Base-by-base conservation (phyloP, 2,888 invertebrate species). In the Lochmaea capreae region DNA sequence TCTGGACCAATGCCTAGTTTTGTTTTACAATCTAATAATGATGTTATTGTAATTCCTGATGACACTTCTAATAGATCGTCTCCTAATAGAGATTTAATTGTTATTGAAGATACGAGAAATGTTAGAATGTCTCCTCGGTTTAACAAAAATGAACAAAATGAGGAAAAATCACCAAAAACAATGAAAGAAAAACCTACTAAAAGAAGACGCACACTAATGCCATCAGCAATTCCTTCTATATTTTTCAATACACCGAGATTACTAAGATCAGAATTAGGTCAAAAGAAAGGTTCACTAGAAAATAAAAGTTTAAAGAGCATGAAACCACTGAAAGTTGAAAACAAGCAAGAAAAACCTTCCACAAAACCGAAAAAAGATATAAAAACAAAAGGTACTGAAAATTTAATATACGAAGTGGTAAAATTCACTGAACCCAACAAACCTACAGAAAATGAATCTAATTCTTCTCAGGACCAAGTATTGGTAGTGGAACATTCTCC, bases 181-280 rank as follows among this genome's bases (percentile, higher is more conserved):
- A 22, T 54, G 6, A 26, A 18, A 46, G 78, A 77, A 9, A 76
- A 76, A 59, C 74, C 78, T 0, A 16, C 18, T 54, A 74, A 62
- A 14, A 76, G 71, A 71, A 71, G 75, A 49, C 74, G 70, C 4
- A 76, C 70, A 16, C 26, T 75, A 10, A 59, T 73, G 62, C 76
- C 78, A 1, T 54, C 74, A 14, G 67, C 73, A 11, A 76, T 78
- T 42, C 78, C 78, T 4, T 73, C 73, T 11, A 75, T 74, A 66
- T 76, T 77, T 54, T 72, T 78, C 57, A 76, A 78, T 66, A 69
- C 76, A 10, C 75, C 76, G 2, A 78, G 73, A 75, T 70, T 78
- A 58, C 62, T 78, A 11, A 74, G 75, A 68, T 73, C 77, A 14
- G 77, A 78, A 58, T 67, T 73, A 39, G 66, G 63, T 43, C 77